A percentile compares a stretch with the other conserved stretches of the same genome.
These are phyloP conservation scores for Eueides isabella DNA, from an alignment of 1,140 invertebrate genomes.

Conservation along the genomic window DNA sequence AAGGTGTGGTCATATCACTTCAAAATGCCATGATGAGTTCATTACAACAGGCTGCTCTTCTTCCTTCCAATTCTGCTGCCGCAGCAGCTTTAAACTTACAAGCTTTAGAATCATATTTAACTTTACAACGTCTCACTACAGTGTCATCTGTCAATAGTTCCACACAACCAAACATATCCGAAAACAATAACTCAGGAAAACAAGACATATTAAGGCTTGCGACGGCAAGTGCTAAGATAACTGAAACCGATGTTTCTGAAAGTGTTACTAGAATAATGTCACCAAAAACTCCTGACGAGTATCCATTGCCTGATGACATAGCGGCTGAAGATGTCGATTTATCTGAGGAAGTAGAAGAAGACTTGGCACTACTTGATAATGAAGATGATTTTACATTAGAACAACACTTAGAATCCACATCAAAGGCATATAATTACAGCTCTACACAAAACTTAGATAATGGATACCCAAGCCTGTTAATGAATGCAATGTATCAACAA, in stretches of 20 bases:
- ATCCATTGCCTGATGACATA: conserved; percentile 73
- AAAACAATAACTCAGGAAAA: conserved; percentile 65
- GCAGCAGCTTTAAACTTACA: conserved; percentile 91
- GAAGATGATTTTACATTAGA: conserved; percentile 83
- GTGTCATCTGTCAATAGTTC: conserved; percentile 78
- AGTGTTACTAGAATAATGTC: conserved; percentile 66
- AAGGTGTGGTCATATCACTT: conserved; percentile 88
- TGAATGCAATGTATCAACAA: conserved; percentile 84
- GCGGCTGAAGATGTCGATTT: conserved; percentile 84
- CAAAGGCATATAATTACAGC: conserved; percentile 71
- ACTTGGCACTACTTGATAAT: conserved; percentile 83
- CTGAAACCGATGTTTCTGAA: conserved; percentile 82
- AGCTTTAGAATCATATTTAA: conserved; percentile 91
- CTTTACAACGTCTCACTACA: conserved; percentile 87
- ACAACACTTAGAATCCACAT: conserved; percentile 77
- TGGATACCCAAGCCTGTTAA: conserved; percentile 83
- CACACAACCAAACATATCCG: conserved; percentile 57
- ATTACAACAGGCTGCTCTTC: conserved; percentile 87
- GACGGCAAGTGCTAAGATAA: conserved; percentile 82
- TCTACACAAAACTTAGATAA: conserved; percentile 82
- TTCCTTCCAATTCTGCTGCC: conserved; percentile 89
- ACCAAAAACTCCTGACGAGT: conserved; percentile 78
- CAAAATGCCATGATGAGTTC: conserved; percentile 90
- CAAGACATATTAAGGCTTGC: conserved; percentile 84
- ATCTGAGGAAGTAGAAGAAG: conserved; percentile 85